Conservation (phyloP, 2,113 vertebrate genomes). For the Colistium nudipinnis region DNA sequence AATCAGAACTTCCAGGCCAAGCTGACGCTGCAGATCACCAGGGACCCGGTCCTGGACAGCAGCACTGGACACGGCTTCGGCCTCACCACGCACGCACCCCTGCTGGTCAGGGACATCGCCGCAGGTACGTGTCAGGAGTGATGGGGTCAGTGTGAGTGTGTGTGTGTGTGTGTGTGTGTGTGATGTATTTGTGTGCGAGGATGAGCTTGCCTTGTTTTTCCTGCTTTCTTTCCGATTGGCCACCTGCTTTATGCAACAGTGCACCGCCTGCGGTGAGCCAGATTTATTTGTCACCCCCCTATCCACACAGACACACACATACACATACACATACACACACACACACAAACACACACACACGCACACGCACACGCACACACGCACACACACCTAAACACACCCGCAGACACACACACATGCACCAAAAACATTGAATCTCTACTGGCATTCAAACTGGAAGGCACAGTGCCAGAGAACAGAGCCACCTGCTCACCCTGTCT, state of each 20-base stretch:
- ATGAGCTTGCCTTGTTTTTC: slow-evolving; percentile 17
- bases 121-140: slow-evolving; percentile 80
- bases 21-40: slow-evolving; percentile 87
- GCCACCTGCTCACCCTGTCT: slow-evolving; percentile 74
- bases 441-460: slow-evolving; percentile 57
- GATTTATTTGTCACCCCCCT: slow-evolving; percentile 15
- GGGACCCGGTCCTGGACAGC: slow-evolving; percentile 87
- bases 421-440: slow-evolving; percentile 23
- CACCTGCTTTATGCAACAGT: slow-evolving; percentile 54
- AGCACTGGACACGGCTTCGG: slow-evolving; percentile 88
- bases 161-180: slow-evolving; percentile 11
- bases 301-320: neutral
- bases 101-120: slow-evolving; percentile 89
- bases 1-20: slow-evolving; percentile 83
- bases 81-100: slow-evolving; percentile 86
- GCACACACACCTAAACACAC: no score
- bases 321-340: neutral
- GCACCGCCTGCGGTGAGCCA: slow-evolving; percentile 25
- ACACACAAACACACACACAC: neutral
- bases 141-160: neutral
- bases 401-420: neutral
- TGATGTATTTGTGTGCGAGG: neutral
- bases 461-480: slow-evolving; percentile 67
- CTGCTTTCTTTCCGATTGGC: slow-evolving; percentile 42
- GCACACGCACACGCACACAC: neutral